Evolutionary conservation across 2,113 vertebrate species (phyloP).

Genomic region (Stigmatopora nigra): DNA sequence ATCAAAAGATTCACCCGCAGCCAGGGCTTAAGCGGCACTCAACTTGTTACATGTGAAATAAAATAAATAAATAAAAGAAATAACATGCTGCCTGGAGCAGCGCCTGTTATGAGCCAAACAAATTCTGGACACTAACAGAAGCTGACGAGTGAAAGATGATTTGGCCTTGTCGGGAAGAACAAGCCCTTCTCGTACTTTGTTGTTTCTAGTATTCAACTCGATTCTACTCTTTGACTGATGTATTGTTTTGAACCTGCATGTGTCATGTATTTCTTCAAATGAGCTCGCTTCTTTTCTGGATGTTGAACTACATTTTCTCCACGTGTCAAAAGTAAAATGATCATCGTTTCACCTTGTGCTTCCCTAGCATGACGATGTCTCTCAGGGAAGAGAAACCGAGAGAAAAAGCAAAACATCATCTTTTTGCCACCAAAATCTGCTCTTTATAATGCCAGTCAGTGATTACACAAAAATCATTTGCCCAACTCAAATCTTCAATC

Average conservation of each 20-base stretch:
- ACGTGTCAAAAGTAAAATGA: background rate
- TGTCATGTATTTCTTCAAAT: background rate
- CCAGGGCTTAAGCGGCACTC: constrained; percentile 1
- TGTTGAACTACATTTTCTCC: background rate
- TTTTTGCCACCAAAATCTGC: background rate
- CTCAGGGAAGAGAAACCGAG: background rate
- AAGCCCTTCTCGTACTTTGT: background rate
- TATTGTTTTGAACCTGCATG: background rate
- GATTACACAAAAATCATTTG: background rate
- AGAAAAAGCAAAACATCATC: background rate
- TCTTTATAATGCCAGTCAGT: background rate
- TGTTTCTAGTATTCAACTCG: background rate
- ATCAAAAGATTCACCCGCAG: constrained; percentile 1
- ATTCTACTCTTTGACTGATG: too few relatives aligned
- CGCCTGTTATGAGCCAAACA: constrained; percentile 38
- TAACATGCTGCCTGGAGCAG: constrained; percentile 49
- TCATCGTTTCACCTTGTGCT: background rate
- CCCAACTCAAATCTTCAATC: background rate
- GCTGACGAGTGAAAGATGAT: constrained; percentile 43
- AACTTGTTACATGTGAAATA: constrained; percentile 20
- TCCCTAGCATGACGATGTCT: background rate
- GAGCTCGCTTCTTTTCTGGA: background rate
- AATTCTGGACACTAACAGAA: constrained; percentile 54
- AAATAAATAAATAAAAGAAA: constrained; percentile 47
- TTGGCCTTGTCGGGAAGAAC: constrained; percentile 11